Evolutionary conservation across 1,140 invertebrate species (phyloP).

Genomic region (Arion vulgaris): DNA sequence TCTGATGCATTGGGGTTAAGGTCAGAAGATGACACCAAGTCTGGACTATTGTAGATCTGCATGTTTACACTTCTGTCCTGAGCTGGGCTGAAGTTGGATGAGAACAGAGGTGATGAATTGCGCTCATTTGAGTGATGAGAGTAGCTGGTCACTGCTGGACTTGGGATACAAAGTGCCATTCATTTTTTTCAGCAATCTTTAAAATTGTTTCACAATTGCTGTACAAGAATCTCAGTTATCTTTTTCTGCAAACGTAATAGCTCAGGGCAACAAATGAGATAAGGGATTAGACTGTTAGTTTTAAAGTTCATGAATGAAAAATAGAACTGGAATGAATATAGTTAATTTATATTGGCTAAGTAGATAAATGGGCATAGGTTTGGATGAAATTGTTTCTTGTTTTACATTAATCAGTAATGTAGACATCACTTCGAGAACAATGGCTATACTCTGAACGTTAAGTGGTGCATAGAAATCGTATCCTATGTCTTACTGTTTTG

Average conservation of each 20-base stretch:
- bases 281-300: no score
- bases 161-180: slow-evolving; percentile 90
- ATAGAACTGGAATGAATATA: no score
- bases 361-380: no score
- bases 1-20: slow-evolving; percentile 93
- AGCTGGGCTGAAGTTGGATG: slow-evolving; percentile 73
- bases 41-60: slow-evolving; percentile 66
- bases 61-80: slow-evolving; percentile 58
- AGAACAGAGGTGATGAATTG: slow-evolving; percentile 64
- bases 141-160: slow-evolving; percentile 43
- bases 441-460: no score
- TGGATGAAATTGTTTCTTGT: no score
- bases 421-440: no score
- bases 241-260: slow-evolving; percentile 82
- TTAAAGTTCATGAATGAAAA: no score
- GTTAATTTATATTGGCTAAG: no score
- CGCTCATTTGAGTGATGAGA: slow-evolving; percentile 55
- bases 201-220: no score
- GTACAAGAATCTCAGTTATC: slow-evolving; percentile 92
- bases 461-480: no score
- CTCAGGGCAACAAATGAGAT: slow-evolving; percentile 73
- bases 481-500: no score
- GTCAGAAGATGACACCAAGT: slow-evolving; percentile 75
- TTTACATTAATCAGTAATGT: no score
- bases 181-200: slow-evolving; percentile 90